Evolutionary conservation across 2,888 invertebrate genomes (phyloP).

Genomic region (Leucozona laternaria): DNA sequence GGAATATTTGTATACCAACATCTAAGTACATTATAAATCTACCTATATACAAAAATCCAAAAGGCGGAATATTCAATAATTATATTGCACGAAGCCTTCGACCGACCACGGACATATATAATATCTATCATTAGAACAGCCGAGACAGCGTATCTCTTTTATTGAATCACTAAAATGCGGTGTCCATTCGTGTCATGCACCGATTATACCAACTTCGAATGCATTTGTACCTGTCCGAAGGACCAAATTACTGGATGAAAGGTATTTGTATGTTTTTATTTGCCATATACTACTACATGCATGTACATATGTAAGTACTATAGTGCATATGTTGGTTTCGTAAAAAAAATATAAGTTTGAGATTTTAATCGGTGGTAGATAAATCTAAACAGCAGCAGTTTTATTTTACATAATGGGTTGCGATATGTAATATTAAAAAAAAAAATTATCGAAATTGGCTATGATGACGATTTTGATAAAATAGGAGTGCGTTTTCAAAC

Average conservation of each 20-base stretch:
- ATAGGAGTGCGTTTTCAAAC: too few species aligned
- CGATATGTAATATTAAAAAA: too few species aligned
- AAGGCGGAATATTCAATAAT: constrained; percentile 58
- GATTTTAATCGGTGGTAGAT: too few species aligned
- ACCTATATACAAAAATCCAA: constrained; percentile 11
- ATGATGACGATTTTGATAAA: too few species aligned
- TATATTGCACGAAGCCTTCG: constrained; percentile 47
- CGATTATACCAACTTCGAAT: constrained; percentile 26
- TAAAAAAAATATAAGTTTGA: background rate
- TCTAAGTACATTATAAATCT: background rate
- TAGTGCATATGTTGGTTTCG: background rate
- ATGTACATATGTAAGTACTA: background rate
- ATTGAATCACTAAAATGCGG: constrained; percentile 37
- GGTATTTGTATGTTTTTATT: background rate
- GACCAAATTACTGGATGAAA: constrained; percentile 21
- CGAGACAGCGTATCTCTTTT: constrained; percentile 32
- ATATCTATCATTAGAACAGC: constrained; percentile 10
- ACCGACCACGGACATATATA: background rate
- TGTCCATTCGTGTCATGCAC: constrained; percentile 51
- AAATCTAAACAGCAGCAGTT: too few species aligned
- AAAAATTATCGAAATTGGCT: too few species aligned
- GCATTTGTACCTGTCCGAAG: constrained; percentile 24
- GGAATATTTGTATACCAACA: background rate
- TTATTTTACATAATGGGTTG: too few species aligned
- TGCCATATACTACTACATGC: background rate